phyloP scores from a whole-genome alignment of 2,888 invertebrate species.

The Melinaea menophilus region DNA sequence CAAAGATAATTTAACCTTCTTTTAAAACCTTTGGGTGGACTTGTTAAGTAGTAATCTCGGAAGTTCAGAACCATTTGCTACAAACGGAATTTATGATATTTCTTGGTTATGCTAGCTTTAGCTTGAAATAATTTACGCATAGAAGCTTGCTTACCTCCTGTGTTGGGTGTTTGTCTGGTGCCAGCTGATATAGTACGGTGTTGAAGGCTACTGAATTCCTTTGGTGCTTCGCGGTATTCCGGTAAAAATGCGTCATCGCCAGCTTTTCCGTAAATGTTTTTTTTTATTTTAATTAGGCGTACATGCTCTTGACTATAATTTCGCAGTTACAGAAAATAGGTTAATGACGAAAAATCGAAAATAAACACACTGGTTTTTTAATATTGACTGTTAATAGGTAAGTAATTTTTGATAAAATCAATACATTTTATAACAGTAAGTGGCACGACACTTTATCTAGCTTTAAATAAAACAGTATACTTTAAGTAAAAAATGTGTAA shows the following conservation, averaged over 20 bases:
- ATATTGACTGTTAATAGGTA: too few relatives aligned
- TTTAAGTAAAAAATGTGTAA: not conserved
- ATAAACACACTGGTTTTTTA: too few relatives aligned
- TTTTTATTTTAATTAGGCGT: too few relatives aligned
- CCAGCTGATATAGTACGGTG: constrained; percentile 67
- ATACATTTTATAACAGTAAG: too few relatives aligned
- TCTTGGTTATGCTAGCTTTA: constrained; percentile 16
- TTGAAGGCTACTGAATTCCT: constrained; percentile 56
- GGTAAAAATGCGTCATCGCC: constrained; percentile 70
- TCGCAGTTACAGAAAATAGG: too few relatives aligned
- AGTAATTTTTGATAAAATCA: too few relatives aligned
- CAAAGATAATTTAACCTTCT: too few relatives aligned
- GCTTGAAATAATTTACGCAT: constrained; percentile 10
- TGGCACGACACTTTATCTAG: too few relatives aligned
- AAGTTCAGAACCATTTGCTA: too few relatives aligned
- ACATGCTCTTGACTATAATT: too few relatives aligned
- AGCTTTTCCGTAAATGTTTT: constrained; percentile 26
- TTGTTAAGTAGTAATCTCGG: not conserved
- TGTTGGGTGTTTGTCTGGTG: constrained; percentile 68
- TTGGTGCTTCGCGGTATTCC: constrained; percentile 58
- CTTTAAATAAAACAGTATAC: not conserved
- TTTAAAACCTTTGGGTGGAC: not conserved
- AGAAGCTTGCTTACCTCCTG: constrained; percentile 54
- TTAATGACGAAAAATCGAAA: too few relatives aligned
- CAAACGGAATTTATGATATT: not conserved